Base-by-base conservation (phyloP, 2,113 vertebrate species). In the Bujurquina vittata region DNA sequence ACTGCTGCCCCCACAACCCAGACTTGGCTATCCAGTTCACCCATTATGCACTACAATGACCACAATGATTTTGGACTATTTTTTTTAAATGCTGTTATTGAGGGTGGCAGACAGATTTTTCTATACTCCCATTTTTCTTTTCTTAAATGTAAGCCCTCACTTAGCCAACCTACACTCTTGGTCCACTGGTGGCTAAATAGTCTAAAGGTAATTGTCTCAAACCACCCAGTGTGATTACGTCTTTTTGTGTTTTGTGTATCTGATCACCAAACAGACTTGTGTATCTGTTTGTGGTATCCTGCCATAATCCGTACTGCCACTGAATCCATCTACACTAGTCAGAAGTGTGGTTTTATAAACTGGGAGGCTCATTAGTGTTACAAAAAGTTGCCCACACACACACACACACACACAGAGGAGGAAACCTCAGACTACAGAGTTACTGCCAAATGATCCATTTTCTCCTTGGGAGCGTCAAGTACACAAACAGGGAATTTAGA, bases 371-470 rank as follows among this genome's bases (percentile, higher is more conserved):
- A 63, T 46, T 43, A 37, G 33, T 49, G 63, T 75, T 85, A 75
- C 75, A 83, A 31, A 63, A 56, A 22, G 29, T 62, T 26, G 79
- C n/a, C n/a, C n/a, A n/a, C n/a, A n/a, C n/a, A n/a, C n/a, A n/a
- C n/a, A n/a, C n/a, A n/a, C n/a, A n/a, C n/a, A n/a, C n/a, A n/a
- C n/a, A n/a, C n/a, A n/a, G 29, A 84, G 60, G 76, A 80, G 75
- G 52, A 88, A 85, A 85, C 85, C 65, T 87, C 84, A 74, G 80
- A 59, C 78, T 72, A 15, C 56, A 46, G 67, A 77, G 77, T 61
- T 84, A 37, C 63, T 82, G 82, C 83, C 85, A 85, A 86, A 77
- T 76, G 14, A 86, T 89, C 74, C 33, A 73, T 87, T 84, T 87
- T 79, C 76, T 87, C 17, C 22, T 49, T 6, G 49, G 65, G 65